Percentiles rank a stretch among this genome's conserved stretches.
Conservation (phyloP, 2,888 invertebrate species). For the Megastigmus dorsalis region DNA sequence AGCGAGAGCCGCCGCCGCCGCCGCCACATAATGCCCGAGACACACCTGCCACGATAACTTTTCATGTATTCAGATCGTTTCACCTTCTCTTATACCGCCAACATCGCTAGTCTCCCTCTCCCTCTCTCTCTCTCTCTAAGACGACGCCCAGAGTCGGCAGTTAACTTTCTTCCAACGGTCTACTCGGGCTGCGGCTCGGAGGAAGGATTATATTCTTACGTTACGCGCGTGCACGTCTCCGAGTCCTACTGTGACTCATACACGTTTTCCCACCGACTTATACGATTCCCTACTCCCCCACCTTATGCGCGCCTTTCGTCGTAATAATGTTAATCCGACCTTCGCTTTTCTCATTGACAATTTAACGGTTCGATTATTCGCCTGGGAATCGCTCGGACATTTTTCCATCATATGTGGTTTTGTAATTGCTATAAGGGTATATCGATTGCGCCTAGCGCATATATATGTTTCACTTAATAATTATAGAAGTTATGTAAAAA, state of each 20-base stretch:
- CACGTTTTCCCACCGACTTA: constrained; percentile 29
- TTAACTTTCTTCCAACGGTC: constrained; percentile 34
- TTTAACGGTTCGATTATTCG: neutral
- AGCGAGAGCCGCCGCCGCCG: too few relatives aligned
- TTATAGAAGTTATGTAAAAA: too few relatives aligned
- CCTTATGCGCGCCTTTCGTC: too few relatives aligned
- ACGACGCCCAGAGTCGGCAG: constrained; percentile 11
- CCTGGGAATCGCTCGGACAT: too few relatives aligned
- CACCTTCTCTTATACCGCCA: constrained; percentile 32
- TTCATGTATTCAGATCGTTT: constrained; percentile 52
- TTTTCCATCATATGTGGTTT: too few relatives aligned
- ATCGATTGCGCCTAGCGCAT: too few relatives aligned
- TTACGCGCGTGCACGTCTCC: too few relatives aligned
- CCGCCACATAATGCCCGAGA: constrained; percentile 6
- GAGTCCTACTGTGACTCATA: too few relatives aligned
- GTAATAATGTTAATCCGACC: too few relatives aligned
- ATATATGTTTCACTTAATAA: too few relatives aligned
- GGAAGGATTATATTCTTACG: neutral
- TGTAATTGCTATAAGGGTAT: neutral
- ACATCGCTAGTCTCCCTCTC: too few relatives aligned
- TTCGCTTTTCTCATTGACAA: neutral
- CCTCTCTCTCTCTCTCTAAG: too few relatives aligned
- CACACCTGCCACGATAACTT: constrained; percentile 54
- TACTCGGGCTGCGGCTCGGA: neutral
- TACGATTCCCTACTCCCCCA: neutral